Percentiles rank a stretch among this genome's conserved stretches.
Evolutionary conservation across 1,140 invertebrate genomes (phyloP).

Genomic region (Zophobas atratus): DNA sequence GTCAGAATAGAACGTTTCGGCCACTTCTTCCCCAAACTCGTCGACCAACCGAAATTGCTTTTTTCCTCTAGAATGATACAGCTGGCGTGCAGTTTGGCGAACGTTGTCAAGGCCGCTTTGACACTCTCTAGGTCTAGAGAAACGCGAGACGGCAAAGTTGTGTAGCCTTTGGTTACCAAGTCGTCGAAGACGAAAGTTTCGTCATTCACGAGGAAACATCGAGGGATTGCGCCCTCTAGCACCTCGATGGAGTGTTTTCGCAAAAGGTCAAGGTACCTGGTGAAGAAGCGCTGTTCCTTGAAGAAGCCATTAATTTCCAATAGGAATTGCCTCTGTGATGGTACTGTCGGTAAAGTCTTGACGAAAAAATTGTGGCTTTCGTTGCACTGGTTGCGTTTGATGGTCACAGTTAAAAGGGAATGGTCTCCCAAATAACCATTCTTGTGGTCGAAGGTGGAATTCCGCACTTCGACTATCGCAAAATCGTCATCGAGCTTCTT

Average conservation of each 20-base stretch:
- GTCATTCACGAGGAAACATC: slow-evolving; percentile 21
- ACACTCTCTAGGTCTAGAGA: slow-evolving; percentile 10
- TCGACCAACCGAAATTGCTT: slow-evolving; percentile 1
- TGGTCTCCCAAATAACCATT: slow-evolving; percentile 1
- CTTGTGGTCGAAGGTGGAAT: neutral
- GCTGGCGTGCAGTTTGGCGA: slow-evolving; percentile 45
- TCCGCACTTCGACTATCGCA: neutral
- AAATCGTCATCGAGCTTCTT: neutral
- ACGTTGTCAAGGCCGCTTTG: slow-evolving; percentile 11
- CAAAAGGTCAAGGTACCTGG: neutral
- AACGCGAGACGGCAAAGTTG: neutral
- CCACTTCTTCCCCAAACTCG: slow-evolving; percentile 13
- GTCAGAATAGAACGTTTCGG: slow-evolving; percentile 38
- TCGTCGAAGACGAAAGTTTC: slow-evolving; percentile 44
- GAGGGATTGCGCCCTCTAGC: slow-evolving; percentile 24
- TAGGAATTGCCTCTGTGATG: neutral
- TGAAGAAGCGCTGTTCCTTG: slow-evolving; percentile 12
- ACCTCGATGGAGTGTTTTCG: neutral
- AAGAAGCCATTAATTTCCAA: slow-evolving; percentile 4
- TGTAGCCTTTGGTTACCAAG: slow-evolving; percentile 27
- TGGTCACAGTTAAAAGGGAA: slow-evolving; percentile 1
- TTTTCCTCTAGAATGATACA: slow-evolving; percentile 46
- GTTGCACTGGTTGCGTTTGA: neutral
- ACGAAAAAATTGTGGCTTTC: slow-evolving; percentile 21
- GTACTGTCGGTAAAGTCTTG: neutral